Evolutionary conservation across 2,113 vertebrate species (phyloP).

Genomic region (Oxygymnocypris stewartii): DNA sequence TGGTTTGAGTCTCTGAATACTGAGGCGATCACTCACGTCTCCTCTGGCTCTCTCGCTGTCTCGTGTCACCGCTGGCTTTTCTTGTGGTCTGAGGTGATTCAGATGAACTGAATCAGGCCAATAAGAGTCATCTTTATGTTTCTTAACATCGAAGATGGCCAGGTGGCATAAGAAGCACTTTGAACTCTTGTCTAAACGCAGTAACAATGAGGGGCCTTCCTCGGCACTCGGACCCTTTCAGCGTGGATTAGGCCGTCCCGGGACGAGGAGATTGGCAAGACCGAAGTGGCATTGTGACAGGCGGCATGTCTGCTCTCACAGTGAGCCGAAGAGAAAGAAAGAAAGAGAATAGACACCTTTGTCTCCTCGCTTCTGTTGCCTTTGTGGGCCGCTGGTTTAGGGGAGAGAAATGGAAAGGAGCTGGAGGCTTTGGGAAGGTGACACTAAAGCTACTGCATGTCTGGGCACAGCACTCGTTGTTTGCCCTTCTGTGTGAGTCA

Average conservation of each 20-base stretch:
- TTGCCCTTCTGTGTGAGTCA: constrained; percentile 5
- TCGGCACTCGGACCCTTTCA: constrained; percentile 25
- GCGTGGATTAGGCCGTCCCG: neutral
- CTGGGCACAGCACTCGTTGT: constrained; percentile 19
- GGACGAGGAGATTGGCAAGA: neutral
- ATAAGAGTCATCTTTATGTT: constrained; percentile 64
- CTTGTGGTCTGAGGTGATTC: constrained; percentile 67
- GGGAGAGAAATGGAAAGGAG: constrained; percentile 16
- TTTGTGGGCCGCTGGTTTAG: constrained; percentile 29
- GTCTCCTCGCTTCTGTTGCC: constrained; percentile 12
- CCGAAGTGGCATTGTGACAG: constrained; percentile 6
- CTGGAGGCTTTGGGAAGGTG: constrained; percentile 15
- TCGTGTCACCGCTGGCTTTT: constrained; percentile 63
- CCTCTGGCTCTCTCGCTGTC: constrained; percentile 59
- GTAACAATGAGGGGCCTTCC: constrained; percentile 28
- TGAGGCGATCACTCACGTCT: no score
- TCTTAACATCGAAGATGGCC: constrained; percentile 57
- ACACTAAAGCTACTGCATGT: constrained; percentile 11
- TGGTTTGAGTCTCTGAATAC: constrained; percentile 2
- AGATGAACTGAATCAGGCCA: constrained; percentile 70
- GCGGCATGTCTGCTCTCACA: neutral
- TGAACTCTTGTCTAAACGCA: constrained; percentile 52
- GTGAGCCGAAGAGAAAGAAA: neutral
- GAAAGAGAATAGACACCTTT: neutral
- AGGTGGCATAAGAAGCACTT: constrained; percentile 62